phyloP scores from a whole-genome alignment of 2,113 vertebrate species.

The Ornithorhynchus anatinus region DNA sequence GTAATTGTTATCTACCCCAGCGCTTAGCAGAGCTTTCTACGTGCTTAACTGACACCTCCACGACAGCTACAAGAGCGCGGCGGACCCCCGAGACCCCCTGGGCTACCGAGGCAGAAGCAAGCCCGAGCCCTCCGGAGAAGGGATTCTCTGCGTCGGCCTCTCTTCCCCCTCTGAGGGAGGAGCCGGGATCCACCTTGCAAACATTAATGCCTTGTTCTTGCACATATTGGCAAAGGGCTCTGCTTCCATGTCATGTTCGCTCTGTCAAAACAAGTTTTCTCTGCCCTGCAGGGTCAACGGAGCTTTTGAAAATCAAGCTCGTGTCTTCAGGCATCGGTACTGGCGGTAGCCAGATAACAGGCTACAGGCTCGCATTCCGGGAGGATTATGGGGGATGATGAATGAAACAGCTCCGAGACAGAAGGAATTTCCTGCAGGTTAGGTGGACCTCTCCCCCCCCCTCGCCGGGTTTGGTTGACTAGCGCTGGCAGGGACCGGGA shows the following conservation, averaged over 20 bases:
- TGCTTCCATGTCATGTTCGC: constrained; percentile 38
- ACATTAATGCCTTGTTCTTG: constrained; percentile 39
- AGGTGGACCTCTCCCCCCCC: constrained; percentile 53
- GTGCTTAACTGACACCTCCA: too few relatives aligned
- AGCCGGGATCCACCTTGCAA: background rate
- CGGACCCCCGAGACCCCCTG: too few relatives aligned
- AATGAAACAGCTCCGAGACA: constrained; percentile 48
- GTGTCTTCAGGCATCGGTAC: constrained; percentile 52
- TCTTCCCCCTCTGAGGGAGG: too few relatives aligned
- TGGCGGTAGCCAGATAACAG: constrained; percentile 47
- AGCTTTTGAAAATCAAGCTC: constrained; percentile 62
- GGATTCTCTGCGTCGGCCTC: too few relatives aligned
- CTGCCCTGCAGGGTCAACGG: constrained; percentile 52
- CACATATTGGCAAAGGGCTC: constrained; percentile 24
- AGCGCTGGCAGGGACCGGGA: constrained; percentile 17
- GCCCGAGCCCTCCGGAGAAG: too few relatives aligned
- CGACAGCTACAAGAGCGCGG: too few relatives aligned
- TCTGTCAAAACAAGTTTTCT: constrained; percentile 62
- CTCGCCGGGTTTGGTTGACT: constrained; percentile 34
- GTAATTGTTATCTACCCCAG: too few relatives aligned
- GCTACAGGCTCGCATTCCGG: constrained; percentile 49
- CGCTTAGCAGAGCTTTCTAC: too few relatives aligned
- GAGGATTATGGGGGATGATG: constrained; percentile 48
- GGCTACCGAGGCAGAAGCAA: too few relatives aligned
- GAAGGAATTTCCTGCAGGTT: constrained; percentile 62